Conservation (phyloP, 2,113 vertebrate genomes). For the Prionailurus bengalensis region DNA sequence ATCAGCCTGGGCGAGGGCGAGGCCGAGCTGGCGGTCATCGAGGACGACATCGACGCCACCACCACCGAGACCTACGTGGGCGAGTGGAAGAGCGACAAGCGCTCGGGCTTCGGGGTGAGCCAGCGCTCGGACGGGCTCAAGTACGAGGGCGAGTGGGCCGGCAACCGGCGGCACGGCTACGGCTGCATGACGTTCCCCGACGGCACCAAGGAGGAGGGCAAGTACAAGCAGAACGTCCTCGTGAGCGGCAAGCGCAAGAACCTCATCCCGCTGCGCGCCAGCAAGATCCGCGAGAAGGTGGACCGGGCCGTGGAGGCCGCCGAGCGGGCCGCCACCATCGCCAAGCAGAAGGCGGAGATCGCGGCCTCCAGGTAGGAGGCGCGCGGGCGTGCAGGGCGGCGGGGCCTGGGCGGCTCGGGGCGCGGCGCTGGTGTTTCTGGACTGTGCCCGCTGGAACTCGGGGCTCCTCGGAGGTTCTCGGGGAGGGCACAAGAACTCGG, state of each 20-base stretch:
- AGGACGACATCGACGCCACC: constrained; percentile 96
- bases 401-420: accelerated
- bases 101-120: constrained; percentile 95
- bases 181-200: constrained; percentile 98
- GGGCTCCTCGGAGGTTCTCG: background rate
- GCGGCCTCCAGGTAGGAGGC: constrained; percentile 95
- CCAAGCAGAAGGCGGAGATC: constrained; percentile 98
- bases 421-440: accelerated
- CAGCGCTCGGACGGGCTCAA: constrained; percentile 96
- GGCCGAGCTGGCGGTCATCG: constrained; percentile 90
- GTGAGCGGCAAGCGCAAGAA: constrained; percentile 99
- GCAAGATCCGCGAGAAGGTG: constrained; percentile 99
- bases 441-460: accelerated
- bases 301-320: constrained; percentile 96
- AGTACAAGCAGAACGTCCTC: constrained; percentile 98
- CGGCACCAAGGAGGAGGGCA: constrained; percentile 98
- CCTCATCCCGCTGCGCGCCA: constrained; percentile 97
- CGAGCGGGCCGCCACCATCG: constrained; percentile 94
- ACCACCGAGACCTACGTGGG: constrained; percentile 97
- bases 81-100: constrained; percentile 97
- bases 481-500: too few relatives aligned
- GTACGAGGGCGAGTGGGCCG: constrained; percentile 97
- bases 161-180: constrained; percentile 97
- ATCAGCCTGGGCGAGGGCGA: constrained; percentile 97
- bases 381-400: accelerated